Conservation (phyloP, 2,888 invertebrate species). For the Diogma glabrata region DNA sequence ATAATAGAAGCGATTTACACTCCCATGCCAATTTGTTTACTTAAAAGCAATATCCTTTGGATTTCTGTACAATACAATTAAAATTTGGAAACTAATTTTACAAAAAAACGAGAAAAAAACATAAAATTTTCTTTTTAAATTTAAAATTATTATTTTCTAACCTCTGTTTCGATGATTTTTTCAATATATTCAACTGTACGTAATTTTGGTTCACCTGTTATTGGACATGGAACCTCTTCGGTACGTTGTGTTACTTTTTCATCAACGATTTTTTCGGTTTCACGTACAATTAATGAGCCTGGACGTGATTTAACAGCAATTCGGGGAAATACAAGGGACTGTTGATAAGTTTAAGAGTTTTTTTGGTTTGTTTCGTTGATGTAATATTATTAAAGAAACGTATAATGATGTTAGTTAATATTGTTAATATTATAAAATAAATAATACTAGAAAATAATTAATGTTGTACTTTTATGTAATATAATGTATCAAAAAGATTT, state of each 20-base stretch:
- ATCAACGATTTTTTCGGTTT: conserved; percentile 80
- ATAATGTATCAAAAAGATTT: background rate
- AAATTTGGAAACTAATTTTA: no score
- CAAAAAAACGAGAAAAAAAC: background rate
- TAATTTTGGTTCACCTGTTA: conserved; percentile 74
- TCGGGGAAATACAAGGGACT: conserved; percentile 51
- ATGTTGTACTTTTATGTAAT: background rate
- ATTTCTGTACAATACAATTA: no score
- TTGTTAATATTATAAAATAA: conserved; percentile 22
- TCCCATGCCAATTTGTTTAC: no score
- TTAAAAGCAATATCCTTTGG: no score
- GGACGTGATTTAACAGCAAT: conserved; percentile 79
- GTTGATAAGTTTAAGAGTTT: no score
- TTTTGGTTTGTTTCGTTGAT: conserved; percentile 1
- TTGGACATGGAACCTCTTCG: conserved; percentile 78
- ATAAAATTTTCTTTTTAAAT: background rate
- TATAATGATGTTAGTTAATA: no score
- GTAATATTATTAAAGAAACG: no score
- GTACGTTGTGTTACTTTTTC: conserved; percentile 78
- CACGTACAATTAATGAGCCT: conserved; percentile 72
- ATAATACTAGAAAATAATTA: conserved; percentile 14
- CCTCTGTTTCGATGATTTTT: conserved; percentile 93
- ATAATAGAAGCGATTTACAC: no score
- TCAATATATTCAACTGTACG: conserved; percentile 89
- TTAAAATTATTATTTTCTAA: conserved; percentile 37